phyloP scores from a whole-genome alignment of 53 echinoderm and acorn worm species.

The Zoroaster sp. region DNA sequence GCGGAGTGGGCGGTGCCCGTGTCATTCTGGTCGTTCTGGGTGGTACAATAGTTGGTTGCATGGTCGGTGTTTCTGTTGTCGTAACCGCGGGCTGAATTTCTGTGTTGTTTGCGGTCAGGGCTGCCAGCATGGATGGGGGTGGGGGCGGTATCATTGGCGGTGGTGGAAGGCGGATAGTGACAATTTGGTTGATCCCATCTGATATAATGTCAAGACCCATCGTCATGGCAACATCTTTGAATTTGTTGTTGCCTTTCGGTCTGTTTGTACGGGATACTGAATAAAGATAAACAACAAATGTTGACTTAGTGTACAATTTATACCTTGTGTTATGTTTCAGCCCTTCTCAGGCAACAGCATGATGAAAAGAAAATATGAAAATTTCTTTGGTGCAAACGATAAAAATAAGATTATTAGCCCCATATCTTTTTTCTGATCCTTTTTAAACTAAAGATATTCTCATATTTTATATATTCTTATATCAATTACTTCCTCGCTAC shows the following conservation, averaged over 20 bases:
- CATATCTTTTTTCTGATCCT: background rate
- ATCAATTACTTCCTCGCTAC: no score
- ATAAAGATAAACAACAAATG: background rate
- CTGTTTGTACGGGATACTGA: background rate
- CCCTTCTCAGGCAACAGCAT: no score
- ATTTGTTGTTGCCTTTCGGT: background rate
- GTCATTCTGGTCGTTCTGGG: conserved; percentile 39
- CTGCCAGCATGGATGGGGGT: conserved; percentile 73
- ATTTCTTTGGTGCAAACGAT: background rate
- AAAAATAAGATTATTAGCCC: background rate
- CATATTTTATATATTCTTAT: no score
- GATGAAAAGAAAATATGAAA: background rate
- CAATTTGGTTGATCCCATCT: conserved; percentile 25
- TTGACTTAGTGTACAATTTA: no score
- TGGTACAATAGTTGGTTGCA: background rate
- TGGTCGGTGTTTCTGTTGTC: background rate
- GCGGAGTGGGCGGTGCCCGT: conserved; percentile 58
- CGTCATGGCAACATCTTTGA: background rate
- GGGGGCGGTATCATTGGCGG: conserved; percentile 95
- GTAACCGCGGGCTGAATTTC: background rate
- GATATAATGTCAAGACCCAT: conserved; percentile 36
- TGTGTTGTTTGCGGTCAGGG: conserved; percentile 11
- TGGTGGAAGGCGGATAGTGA: conserved; percentile 82
- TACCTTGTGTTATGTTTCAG: background rate
- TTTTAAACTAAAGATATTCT: background rate